These are phyloP conservation scores for Dendrolimus kikuchii DNA, from an alignment of 1,140 invertebrate genomes.

Conservation along the genomic window DNA sequence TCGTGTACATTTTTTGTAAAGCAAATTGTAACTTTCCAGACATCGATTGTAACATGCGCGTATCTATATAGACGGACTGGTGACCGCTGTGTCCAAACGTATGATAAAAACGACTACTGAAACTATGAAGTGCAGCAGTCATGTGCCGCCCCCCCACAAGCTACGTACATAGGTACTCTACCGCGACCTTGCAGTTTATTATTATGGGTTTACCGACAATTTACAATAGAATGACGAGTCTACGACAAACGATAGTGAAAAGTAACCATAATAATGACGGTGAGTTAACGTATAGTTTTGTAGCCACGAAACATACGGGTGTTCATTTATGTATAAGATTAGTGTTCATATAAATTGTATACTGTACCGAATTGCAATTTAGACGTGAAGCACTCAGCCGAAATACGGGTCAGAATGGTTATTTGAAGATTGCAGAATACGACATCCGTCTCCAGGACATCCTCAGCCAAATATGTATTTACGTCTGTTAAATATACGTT, in stretches of 20 bases:
- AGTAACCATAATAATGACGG: slow-evolving; percentile 40
- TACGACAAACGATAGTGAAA: slow-evolving; percentile 55
- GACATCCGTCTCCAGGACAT: no score
- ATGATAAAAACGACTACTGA: slow-evolving; percentile 30
- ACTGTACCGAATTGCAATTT: no score
- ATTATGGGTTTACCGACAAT: slow-evolving; percentile 65
- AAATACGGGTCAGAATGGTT: no score
- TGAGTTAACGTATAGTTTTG: slow-evolving; percentile 34
- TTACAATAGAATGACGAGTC: slow-evolving; percentile 62
- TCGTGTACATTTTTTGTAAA: no score
- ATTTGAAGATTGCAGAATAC: no score
- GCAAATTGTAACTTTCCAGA: no score
- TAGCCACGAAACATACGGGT: slow-evolving; percentile 31
- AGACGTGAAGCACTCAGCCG: no score
- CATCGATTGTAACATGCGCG: no score
- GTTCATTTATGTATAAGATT: slow-evolving; percentile 3
- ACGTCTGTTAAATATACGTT: no score
- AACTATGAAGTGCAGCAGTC: slow-evolving; percentile 44
- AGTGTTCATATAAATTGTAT: neutral
- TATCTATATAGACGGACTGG: no score
- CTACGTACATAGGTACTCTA: slow-evolving; percentile 9
- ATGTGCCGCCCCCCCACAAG: slow-evolving; percentile 40
- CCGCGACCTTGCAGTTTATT: slow-evolving; percentile 58
- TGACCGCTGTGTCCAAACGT: no score
- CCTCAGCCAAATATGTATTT: no score